Percentiles rank a stretch among this genome's conserved stretches.
Conservation (phyloP, 2,113 vertebrate genomes). For the Erythrocercus mccallii region DNA sequence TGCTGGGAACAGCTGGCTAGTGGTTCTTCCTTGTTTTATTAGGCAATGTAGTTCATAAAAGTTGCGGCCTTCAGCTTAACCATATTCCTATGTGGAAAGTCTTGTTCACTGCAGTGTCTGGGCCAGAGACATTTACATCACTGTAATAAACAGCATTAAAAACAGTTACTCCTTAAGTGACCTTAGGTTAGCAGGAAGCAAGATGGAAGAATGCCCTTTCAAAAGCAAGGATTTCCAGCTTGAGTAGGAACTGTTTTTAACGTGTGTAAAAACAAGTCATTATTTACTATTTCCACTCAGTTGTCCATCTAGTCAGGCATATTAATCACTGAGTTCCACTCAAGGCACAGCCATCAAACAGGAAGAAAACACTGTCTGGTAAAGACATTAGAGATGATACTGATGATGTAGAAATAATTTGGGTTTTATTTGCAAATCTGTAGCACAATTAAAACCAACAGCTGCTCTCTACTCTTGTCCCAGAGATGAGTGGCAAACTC, state of each 20-base stretch:
- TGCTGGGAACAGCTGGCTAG: constrained; percentile 34
- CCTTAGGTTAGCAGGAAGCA: constrained; percentile 39
- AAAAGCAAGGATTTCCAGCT: constrained; percentile 40
- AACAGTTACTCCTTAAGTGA: constrained; percentile 19
- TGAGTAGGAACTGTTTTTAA: not conserved
- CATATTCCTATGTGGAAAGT: constrained; percentile 45
- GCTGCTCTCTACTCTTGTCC: not conserved
- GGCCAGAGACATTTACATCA: constrained; percentile 33
- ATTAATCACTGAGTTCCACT: constrained; percentile 13
- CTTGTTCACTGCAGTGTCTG: not conserved
- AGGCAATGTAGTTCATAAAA: constrained; percentile 44
- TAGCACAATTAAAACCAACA: not conserved
- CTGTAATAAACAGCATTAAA: constrained; percentile 9
- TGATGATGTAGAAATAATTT: not conserved
- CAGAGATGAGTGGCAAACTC: not conserved
- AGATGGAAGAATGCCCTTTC: constrained; percentile 17
- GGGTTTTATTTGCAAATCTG: not conserved
- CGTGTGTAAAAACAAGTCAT: not conserved
- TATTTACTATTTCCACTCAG: constrained; percentile 45
- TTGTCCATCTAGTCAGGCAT: not conserved
- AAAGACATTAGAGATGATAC: constrained; percentile 22
- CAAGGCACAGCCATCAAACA: not conserved
- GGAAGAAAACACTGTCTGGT: constrained; percentile 13
- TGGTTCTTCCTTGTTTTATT: constrained; percentile 44
- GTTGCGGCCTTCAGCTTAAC: constrained; percentile 21